Evolutionary conservation across 2,113 vertebrate genomes (phyloP).

Genomic region (Plestiodon gilberti): DNA sequence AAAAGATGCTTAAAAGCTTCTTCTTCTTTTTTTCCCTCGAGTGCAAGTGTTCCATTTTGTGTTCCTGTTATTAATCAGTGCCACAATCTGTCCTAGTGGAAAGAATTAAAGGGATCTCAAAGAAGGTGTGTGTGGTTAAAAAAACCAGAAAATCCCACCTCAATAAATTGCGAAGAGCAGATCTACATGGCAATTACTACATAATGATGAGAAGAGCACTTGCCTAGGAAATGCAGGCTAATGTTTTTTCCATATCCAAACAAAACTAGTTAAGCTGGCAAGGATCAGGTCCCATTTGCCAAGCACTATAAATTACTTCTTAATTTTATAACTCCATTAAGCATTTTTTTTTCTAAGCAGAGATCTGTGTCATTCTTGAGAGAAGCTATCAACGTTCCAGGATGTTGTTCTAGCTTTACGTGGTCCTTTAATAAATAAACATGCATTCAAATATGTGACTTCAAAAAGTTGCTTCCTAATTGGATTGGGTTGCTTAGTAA

Average conservation of each 20-base stretch:
- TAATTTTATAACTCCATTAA: slow-evolving; percentile 59
- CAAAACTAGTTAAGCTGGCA: slow-evolving; percentile 14
- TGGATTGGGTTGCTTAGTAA: slow-evolving; percentile 25
- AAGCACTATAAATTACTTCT: slow-evolving; percentile 48
- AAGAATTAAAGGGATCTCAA: background rate
- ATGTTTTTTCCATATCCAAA: background rate
- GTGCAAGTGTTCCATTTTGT: background rate
- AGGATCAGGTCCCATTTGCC: slow-evolving; percentile 5
- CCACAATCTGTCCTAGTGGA: background rate
- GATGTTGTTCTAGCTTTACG: background rate
- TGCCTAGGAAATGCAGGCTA: background rate
- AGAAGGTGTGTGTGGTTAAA: background rate
- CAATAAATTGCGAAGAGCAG: background rate
- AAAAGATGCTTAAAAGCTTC: background rate
- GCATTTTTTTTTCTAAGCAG: slow-evolving; percentile 17
- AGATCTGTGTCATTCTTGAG: slow-evolving; percentile 14
- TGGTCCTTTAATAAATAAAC: background rate
- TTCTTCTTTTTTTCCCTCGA: background rate
- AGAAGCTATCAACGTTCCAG: slow-evolving; percentile 15
- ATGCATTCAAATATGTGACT: slow-evolving; percentile 20
- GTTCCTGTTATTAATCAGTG: background rate
- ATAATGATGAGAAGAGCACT: background rate
- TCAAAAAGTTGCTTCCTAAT: slow-evolving; percentile 28
- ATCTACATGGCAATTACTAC: background rate
- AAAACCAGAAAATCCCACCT: background rate